Evolutionary conservation across 2,888 invertebrate species (phyloP).

Genomic region (Euproctis similis): DNA sequence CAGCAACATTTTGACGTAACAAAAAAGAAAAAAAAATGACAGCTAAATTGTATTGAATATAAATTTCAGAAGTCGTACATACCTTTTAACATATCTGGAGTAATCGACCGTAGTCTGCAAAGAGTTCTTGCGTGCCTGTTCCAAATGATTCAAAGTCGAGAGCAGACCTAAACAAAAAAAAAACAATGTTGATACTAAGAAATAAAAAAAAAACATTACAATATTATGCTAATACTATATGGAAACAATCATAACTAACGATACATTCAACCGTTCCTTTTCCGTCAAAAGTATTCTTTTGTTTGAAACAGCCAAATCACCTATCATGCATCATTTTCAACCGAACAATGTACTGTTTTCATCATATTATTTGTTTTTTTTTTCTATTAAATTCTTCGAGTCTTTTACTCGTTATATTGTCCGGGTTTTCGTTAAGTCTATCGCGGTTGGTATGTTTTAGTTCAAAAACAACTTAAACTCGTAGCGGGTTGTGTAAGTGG

Average conservation of each 20-base stretch:
- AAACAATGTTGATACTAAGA: slow-evolving; percentile 27
- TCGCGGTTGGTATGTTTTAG: slow-evolving; percentile 42
- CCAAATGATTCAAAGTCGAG: slow-evolving; percentile 68
- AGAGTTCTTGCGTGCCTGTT: slow-evolving; percentile 72
- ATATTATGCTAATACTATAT: slow-evolving; percentile 57
- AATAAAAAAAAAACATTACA: slow-evolving; percentile 25
- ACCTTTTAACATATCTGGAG: slow-evolving; percentile 90
- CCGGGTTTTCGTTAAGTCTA: slow-evolving; percentile 42
- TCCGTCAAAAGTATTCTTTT: slow-evolving; percentile 69
- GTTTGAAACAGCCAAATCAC: slow-evolving; percentile 70
- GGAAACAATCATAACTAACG: slow-evolving; percentile 59
- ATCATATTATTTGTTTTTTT: too few relatives aligned
- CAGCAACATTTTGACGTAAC: too few relatives aligned
- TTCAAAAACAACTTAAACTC: slow-evolving; percentile 56
- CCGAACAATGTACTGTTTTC: slow-evolving; percentile 67
- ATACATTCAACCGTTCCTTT: slow-evolving; percentile 58
- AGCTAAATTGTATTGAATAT: too few relatives aligned
- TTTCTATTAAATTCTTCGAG: slow-evolving; percentile 31
- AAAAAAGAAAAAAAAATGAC: slow-evolving; percentile 18
- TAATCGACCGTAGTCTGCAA: slow-evolving; percentile 86
- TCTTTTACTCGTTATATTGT: slow-evolving; percentile 34
- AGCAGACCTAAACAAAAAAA: slow-evolving; percentile 55
- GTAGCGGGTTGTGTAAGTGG: slow-evolving; percentile 51
- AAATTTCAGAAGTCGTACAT: slow-evolving; percentile 24
- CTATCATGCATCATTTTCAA: slow-evolving; percentile 66